Evolutionary conservation across 1,140 invertebrate species (phyloP).

Genomic region (Papilio machaon): DNA sequence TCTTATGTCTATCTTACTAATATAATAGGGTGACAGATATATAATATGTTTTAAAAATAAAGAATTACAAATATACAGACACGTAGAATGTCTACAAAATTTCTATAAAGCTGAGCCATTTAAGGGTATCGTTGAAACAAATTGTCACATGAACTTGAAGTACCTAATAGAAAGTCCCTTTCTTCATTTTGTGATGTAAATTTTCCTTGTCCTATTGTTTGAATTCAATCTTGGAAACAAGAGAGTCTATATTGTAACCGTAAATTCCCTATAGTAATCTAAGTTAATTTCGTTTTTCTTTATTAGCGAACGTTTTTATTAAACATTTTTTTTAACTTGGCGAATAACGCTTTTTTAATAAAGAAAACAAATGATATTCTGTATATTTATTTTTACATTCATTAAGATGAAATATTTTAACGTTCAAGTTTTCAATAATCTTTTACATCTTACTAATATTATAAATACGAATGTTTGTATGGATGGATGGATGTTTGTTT

Average conservation of each 20-base stretch:
- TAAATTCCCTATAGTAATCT: constrained; percentile 9
- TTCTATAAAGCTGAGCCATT: not conserved
- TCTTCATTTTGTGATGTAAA: constrained; percentile 25
- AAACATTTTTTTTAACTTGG: not conserved
- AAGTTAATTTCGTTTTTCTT: not conserved
- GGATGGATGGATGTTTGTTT: too few relatives aligned
- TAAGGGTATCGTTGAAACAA: constrained; percentile 13
- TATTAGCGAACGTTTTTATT: not conserved
- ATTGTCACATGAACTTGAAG: constrained; percentile 9
- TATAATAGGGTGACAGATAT: too few relatives aligned
- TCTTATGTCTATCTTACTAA: too few relatives aligned
- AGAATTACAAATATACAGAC: not conserved
- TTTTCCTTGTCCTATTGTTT: constrained; percentile 23
- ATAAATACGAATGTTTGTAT: too few relatives aligned
- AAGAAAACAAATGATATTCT: too few relatives aligned
- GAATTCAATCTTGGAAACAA: constrained; percentile 19
- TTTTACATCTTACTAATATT: too few relatives aligned
- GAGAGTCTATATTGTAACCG: constrained; percentile 8
- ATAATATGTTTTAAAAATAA: not conserved
- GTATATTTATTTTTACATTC: too few relatives aligned
- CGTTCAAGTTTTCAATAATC: too few relatives aligned
- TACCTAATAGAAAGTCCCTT: constrained; percentile 16
- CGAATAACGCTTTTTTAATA: not conserved
- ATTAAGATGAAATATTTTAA: too few relatives aligned
- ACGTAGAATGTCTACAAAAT: not conserved